Evolutionary conservation across 2,888 invertebrate genomes (phyloP).

Genomic region (Liopterus haemorrhoidalis): DNA sequence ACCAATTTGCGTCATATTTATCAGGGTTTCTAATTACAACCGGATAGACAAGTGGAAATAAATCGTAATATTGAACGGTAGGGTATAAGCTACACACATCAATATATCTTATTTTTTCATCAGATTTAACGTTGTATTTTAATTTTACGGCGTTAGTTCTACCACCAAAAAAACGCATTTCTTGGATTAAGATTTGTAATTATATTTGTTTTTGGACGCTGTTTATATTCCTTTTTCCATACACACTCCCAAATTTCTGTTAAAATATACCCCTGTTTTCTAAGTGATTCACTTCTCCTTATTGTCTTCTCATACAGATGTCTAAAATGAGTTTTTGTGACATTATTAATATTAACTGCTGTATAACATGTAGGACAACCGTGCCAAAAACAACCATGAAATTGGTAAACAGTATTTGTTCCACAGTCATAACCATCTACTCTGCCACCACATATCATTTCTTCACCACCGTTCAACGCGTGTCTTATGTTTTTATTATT

Average conservation of each 20-base stretch:
- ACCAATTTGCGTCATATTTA: constrained; percentile 29
- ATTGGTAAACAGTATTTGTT: constrained; percentile 17
- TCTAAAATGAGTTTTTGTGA: constrained; percentile 14
- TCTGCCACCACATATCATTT: constrained; percentile 15
- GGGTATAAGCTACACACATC: constrained; percentile 30
- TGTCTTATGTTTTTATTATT: constrained; percentile 17
- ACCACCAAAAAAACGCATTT: constrained; percentile 30
- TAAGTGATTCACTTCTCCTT: constrained; percentile 16
- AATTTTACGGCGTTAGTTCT: constrained; percentile 30
- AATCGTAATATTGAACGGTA: constrained; percentile 29
- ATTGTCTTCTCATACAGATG: constrained; percentile 20
- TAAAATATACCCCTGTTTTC: too few species aligned
- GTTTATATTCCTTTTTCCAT: constrained; percentile 16
- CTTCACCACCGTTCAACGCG: constrained; percentile 21
- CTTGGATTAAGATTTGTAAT: constrained; percentile 24
- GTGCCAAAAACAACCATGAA: constrained; percentile 21
- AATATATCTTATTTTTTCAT: constrained; percentile 30
- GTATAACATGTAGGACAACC: constrained; percentile 18
- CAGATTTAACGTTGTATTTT: constrained; percentile 18
- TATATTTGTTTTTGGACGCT: constrained; percentile 9
- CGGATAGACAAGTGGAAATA: constrained; percentile 30
- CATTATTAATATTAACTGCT: constrained; percentile 17
- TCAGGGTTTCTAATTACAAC: constrained; percentile 27
- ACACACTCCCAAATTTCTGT: constrained; percentile 27
- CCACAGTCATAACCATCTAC: constrained; percentile 9